These are phyloP conservation scores for Lindbergichthys nudifrons DNA, from an alignment of 2,797 vertebrate species.

Conservation along the genomic window DNA sequence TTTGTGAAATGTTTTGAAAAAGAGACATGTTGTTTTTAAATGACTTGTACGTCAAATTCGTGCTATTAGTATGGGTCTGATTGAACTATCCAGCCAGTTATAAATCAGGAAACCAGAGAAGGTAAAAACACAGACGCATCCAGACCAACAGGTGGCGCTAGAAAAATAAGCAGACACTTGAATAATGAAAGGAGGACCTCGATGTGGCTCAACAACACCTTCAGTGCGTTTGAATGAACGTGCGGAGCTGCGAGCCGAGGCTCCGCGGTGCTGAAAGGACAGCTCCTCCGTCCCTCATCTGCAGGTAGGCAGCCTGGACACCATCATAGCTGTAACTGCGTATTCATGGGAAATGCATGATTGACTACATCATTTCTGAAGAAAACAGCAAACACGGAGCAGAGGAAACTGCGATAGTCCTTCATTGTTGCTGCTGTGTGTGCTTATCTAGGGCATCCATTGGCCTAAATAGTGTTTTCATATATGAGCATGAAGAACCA, in stretches of 20 bases:
- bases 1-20: background rate
- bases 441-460: background rate
- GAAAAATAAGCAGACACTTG: conserved; percentile 39
- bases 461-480: background rate
- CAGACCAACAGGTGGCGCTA: conserved; percentile 83
- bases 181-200: conserved; percentile 38
- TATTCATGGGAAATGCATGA: conserved; percentile 34
- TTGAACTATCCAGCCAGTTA: background rate
- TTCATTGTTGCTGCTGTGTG: background rate
- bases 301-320: conserved; percentile 70
- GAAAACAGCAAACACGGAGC: background rate
- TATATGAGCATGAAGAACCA: background rate
- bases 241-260: conserved; percentile 43
- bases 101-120: background rate
- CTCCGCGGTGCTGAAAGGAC: conserved; percentile 77
- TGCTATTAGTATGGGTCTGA: background rate
- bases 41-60: background rate
- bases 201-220: conserved; percentile 35
- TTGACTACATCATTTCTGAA: conserved; percentile 19
- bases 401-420: background rate
- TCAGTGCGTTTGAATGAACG: conserved; percentile 41
- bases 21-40: background rate
- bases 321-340: background rate
- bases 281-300: conserved; percentile 62
- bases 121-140: conserved; percentile 41